Conservation (phyloP, 1,140 invertebrate species). For the Asbolus verrucosus region DNA sequence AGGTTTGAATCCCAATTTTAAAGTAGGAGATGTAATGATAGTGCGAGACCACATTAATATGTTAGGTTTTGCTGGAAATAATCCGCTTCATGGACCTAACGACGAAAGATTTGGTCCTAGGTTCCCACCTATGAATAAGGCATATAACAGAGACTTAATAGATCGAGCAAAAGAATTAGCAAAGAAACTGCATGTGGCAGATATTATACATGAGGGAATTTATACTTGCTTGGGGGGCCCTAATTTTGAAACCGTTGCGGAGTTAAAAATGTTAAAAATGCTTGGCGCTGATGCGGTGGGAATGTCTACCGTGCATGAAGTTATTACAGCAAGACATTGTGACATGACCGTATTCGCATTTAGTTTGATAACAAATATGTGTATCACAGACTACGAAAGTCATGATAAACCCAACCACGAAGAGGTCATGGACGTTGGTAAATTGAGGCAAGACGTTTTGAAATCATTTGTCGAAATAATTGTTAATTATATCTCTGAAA, state of each 20-base stretch:
- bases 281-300: constrained; percentile 92
- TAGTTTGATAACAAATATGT: constrained; percentile 91
- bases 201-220: constrained; percentile 84
- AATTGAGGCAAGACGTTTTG: constrained; percentile 75
- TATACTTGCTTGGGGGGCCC: constrained; percentile 93
- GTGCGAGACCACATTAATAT: constrained; percentile 96
- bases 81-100: constrained; percentile 90
- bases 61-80: constrained; percentile 90
- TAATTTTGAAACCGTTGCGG: constrained; percentile 92
- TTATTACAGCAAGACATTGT: constrained; percentile 88
- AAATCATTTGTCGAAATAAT: constrained; percentile 75
- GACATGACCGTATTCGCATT: constrained; percentile 90
- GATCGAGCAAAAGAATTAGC: constrained; percentile 77
- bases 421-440: constrained; percentile 87
- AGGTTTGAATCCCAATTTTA: constrained; percentile 86
- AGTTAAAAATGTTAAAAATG: constrained; percentile 82
- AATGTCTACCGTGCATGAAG: constrained; percentile 92
- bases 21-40: constrained; percentile 95
- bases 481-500: constrained; percentile 58
- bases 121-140: constrained; percentile 88
- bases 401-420: constrained; percentile 83
- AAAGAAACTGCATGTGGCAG: constrained; percentile 76
- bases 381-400: constrained; percentile 82
- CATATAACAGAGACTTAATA: constrained; percentile 82
- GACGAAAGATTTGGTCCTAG: constrained; percentile 92